Conservation (phyloP, 1,140 invertebrate species). For the Tetragnatha versicolor region DNA sequence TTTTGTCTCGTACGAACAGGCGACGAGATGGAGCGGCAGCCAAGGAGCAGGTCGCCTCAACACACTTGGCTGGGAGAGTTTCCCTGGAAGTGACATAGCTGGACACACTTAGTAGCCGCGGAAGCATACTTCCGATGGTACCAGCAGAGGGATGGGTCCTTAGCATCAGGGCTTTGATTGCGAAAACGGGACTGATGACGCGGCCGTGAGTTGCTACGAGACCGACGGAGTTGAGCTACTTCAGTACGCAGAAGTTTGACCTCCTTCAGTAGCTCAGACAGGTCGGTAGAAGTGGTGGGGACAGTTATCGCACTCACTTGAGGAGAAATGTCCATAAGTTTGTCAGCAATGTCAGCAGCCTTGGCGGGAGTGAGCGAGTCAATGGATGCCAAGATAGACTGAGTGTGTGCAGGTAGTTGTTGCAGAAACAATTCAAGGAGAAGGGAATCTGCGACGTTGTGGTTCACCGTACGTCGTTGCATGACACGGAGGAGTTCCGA, state of each 20-base stretch:
- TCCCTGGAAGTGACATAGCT: not conserved
- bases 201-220: not conserved
- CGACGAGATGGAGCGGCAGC: constrained; percentile 4
- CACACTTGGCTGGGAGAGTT: not conserved
- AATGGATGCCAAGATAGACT: not conserved
- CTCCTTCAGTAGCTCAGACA: not conserved
- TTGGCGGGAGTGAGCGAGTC: not conserved
- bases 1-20: constrained; percentile 41
- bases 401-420: not conserved
- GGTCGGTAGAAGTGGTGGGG: not conserved
- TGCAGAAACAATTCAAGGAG: not conserved
- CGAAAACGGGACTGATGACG: no score
- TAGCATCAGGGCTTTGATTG: no score
- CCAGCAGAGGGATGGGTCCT: not conserved
- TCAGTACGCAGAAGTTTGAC: not conserved
- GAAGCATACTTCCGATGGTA: constrained; percentile 39
- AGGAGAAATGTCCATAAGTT: not conserved
- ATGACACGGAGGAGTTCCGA: not conserved
- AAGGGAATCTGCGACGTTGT: not conserved
- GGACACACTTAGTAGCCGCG: constrained; percentile 29
- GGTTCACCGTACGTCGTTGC: not conserved
- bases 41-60: not conserved
- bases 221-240: not conserved
- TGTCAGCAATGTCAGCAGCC: not conserved
- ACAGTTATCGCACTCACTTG: not conserved